phyloP scores from a whole-genome alignment of 2,888 invertebrate species.

The Ceramica pisi region DNA sequence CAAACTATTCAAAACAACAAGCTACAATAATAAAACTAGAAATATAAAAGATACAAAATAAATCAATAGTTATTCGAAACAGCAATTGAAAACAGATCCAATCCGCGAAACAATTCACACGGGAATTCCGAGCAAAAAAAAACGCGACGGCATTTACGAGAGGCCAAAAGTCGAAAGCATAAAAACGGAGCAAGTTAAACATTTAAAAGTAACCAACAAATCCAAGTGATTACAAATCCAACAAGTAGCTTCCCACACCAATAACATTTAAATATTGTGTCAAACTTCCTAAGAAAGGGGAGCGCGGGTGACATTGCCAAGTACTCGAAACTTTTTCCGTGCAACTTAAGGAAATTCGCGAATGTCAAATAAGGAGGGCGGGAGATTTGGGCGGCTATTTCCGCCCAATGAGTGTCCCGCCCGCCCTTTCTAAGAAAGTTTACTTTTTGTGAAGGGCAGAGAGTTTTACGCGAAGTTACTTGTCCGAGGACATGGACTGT shows the following conservation, averaged over 20 bases:
- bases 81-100: slow-evolving; percentile 25
- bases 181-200: slow-evolving; percentile 16
- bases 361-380: slow-evolving; percentile 88
- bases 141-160: slow-evolving; percentile 28
- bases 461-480: slow-evolving; percentile 53
- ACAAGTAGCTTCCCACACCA: slow-evolving; percentile 47
- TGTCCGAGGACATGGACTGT: slow-evolving; percentile 30
- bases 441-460: slow-evolving; percentile 74
- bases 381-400: slow-evolving; percentile 82
- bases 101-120: slow-evolving; percentile 21
- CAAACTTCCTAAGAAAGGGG: slow-evolving; percentile 74
- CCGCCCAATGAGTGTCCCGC: slow-evolving; percentile 77
- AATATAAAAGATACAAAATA: slow-evolving; percentile 9
- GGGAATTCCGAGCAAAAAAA: slow-evolving; percentile 17
- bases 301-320: slow-evolving; percentile 83
- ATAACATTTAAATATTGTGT: slow-evolving; percentile 67
- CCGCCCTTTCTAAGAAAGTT: slow-evolving; percentile 84
- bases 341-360: slow-evolving; percentile 82
- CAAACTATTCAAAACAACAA: slow-evolving; percentile 2
- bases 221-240: slow-evolving; percentile 40
- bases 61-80: slow-evolving; percentile 9
- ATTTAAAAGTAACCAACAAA: slow-evolving; percentile 24
- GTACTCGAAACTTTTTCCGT: slow-evolving; percentile 84
- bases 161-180: slow-evolving; percentile 15
- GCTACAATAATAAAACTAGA: slow-evolving; percentile 1